Percentiles rank a stretch among this genome's conserved stretches.
These are phyloP conservation scores for Lysandra bellargus DNA, from an alignment of 2,888 invertebrate species.

Conservation along the genomic window DNA sequence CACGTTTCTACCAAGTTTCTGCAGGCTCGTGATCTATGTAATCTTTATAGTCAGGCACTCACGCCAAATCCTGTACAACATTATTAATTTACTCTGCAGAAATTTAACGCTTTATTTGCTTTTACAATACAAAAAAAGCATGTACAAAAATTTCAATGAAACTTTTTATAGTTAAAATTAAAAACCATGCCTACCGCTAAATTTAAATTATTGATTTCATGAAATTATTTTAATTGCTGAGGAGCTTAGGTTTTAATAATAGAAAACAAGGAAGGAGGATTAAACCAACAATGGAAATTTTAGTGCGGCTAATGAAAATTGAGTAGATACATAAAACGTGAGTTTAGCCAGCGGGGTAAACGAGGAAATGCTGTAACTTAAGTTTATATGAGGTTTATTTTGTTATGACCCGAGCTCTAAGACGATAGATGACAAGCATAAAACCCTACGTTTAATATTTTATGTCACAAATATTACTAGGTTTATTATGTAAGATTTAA, in stretches of 20 bases:
- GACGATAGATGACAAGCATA: constrained; percentile 14
- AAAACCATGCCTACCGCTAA: background rate
- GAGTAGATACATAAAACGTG: constrained; percentile 10
- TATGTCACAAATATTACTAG: constrained; percentile 1
- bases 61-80: constrained; percentile 1
- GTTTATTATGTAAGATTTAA: background rate
- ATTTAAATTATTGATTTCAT: background rate
- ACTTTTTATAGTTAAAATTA: background rate
- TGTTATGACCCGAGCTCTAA: constrained; percentile 7
- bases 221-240: background rate
- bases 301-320: background rate
- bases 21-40: constrained; percentile 23
- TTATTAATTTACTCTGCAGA: background rate
- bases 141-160: background rate
- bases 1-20: constrained; percentile 16
- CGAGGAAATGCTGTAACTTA: constrained; percentile 12
- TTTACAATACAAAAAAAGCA: background rate
- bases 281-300: background rate
- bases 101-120: background rate
- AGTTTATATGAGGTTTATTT: constrained; percentile 15
- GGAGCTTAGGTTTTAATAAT: background rate
- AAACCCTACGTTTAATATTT: constrained; percentile 2
- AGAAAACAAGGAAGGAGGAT: background rate
- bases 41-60: constrained; percentile 15
- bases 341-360: background rate